These are phyloP conservation scores for Heliangelus exortis DNA, from an alignment of 2,797 vertebrate species.

Conservation along the genomic window DNA sequence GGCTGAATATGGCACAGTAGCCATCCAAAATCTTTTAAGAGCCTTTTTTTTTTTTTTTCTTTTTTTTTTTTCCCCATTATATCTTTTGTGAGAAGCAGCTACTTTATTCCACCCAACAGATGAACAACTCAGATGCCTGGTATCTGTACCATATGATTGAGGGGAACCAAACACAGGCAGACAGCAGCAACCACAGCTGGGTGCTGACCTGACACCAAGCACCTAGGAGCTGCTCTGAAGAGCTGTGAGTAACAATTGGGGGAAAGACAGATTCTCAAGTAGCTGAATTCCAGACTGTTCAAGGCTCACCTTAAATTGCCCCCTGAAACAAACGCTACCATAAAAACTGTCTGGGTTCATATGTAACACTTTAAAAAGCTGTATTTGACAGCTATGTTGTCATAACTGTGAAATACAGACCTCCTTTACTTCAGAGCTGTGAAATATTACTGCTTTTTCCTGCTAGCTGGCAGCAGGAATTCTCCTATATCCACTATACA, in stretches of 20 bases:
- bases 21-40: no score
- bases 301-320: constrained; percentile 30
- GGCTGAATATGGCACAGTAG: no score
- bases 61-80: no score
- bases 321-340: constrained; percentile 27
- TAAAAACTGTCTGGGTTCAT: constrained; percentile 34
- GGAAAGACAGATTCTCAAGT: constrained; percentile 12
- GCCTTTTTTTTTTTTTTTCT: neutral
- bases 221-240: neutral
- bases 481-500: neutral
- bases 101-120: neutral
- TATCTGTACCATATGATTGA: rapidly evolving
- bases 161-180: neutral
- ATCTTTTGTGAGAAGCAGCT: neutral
- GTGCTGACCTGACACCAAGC: neutral
- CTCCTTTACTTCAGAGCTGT: constrained; percentile 25
- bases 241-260: neutral
- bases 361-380: constrained; percentile 24
- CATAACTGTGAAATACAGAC: constrained; percentile 33
- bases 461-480: constrained; percentile 35
- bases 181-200: neutral
- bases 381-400: constrained; percentile 41
- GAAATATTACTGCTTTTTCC: constrained; percentile 30
- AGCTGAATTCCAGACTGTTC: neutral
- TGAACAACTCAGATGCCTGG: neutral